Percentiles rank a stretch among this genome's conserved stretches.
These are phyloP conservation scores for Anableps anableps DNA, from an alignment of 2,797 vertebrate species.

Conservation along the genomic window DNA sequence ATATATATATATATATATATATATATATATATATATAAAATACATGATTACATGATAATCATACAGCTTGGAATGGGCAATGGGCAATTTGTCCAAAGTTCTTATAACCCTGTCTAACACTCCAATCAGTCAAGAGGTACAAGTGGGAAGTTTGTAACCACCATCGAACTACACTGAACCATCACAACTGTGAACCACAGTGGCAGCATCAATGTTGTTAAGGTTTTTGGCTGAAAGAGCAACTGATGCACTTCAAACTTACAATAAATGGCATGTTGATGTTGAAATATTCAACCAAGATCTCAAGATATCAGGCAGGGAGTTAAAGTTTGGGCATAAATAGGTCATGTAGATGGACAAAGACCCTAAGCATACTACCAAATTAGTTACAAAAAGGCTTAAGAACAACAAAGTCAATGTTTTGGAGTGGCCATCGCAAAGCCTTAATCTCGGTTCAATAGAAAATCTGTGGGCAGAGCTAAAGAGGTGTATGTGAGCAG, in stretches of 20 bases:
- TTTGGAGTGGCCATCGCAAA: not conserved
- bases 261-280: not conserved
- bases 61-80: not conserved
- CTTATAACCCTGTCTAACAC: not conserved
- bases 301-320: not conserved
- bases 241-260: not conserved
- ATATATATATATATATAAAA: no score
- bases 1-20: no score
- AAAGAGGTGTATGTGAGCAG: not conserved
- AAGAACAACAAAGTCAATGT: not conserved
- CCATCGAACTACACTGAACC: not conserved
- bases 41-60: no score
- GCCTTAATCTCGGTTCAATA: not conserved
- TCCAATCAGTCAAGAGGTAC: not conserved
- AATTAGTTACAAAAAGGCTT: not conserved
- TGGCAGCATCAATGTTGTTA: not conserved
- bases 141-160: not conserved
- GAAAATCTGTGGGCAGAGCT: not conserved
- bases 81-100: not conserved
- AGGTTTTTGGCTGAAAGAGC: not conserved
- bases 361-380: not conserved
- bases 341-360: not conserved
- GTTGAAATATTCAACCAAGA: not conserved
- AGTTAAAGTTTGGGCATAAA: not conserved
- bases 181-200: not conserved